Evolutionary conservation across 2,888 invertebrate genomes (phyloP).

Genomic region (Stictocephala bisonia): DNA sequence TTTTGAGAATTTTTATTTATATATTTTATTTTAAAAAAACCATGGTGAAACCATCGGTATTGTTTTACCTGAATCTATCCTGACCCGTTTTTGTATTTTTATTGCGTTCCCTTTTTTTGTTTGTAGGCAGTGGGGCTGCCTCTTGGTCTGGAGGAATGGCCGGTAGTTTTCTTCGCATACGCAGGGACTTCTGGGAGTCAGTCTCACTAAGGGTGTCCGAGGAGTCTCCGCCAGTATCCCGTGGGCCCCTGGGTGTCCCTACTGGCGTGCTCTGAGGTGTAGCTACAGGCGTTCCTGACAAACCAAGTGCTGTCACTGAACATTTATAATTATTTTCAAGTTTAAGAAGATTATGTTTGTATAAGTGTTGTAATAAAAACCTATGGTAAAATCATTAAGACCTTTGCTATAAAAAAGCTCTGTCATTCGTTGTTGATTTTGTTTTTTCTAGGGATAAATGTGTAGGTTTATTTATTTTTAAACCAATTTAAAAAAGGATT

Average conservation of each 20-base stretch:
- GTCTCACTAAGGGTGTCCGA: slow-evolving; percentile 67
- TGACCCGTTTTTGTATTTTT: slow-evolving; percentile 57
- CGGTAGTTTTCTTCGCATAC: slow-evolving; percentile 66
- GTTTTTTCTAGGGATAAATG: too few species aligned
- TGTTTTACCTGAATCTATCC: slow-evolving; percentile 55
- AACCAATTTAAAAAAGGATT: too few species aligned
- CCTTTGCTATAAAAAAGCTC: too few species aligned
- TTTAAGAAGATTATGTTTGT: too few species aligned
- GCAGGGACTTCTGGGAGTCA: slow-evolving; percentile 65
- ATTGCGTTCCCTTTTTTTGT: slow-evolving; percentile 63
- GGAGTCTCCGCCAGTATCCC: slow-evolving; percentile 64
- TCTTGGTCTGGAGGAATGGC: slow-evolving; percentile 66
- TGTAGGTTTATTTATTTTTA: too few species aligned
- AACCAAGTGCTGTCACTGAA: slow-evolving; percentile 31
- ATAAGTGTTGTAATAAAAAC: too few species aligned
- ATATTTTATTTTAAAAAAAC: too few species aligned
- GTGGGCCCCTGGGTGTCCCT: slow-evolving; percentile 62
- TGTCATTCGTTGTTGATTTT: too few species aligned
- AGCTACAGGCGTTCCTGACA: slow-evolving; percentile 55
- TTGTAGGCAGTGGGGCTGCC: slow-evolving; percentile 64
- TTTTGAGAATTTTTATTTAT: too few species aligned
- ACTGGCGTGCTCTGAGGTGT: slow-evolving; percentile 63
- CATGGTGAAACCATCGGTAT: too few species aligned
- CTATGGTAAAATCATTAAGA: too few species aligned
- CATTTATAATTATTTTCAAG: too few species aligned